These are phyloP conservation scores for Adelphocoris suturalis DNA, from an alignment of 2,888 invertebrate species.

Conservation along the genomic window DNA sequence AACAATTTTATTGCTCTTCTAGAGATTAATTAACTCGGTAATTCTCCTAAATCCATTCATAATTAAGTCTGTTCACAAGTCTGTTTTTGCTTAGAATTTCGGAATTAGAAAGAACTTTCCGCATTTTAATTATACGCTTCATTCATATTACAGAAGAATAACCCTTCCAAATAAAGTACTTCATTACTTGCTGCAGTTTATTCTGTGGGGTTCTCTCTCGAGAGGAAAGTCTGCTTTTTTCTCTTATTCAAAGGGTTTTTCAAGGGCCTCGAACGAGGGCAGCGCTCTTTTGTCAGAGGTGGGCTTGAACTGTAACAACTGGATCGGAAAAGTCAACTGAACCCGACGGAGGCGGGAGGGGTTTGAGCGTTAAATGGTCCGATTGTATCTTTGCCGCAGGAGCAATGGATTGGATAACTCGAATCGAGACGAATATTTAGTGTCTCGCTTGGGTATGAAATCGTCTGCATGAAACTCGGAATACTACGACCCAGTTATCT, in stretches of 20 bases:
- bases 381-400: conserved; percentile 4
- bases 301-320: neutral
- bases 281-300: neutral
- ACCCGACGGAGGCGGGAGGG: neutral
- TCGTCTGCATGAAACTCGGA: neutral
- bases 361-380: neutral
- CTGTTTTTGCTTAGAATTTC: too few species aligned
- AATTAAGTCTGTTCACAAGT: too few species aligned
- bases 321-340: conserved; percentile 22
- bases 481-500: neutral
- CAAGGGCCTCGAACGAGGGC: conserved; percentile 1
- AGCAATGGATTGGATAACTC: conserved; percentile 30
- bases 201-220: neutral
- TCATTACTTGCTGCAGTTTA: neutral
- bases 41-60: too few species aligned
- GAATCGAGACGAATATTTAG: conserved; percentile 25
- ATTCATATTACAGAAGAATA: neutral
- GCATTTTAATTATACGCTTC: neutral
- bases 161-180: neutral
- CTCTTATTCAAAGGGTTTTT: neutral
- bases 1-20: too few species aligned
- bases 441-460: neutral
- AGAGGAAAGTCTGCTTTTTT: neutral
- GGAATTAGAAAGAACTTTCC: too few species aligned
- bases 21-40: too few species aligned